Conservation (phyloP, 2,888 invertebrate genomes). For the Micropterix aruncella region DNA sequence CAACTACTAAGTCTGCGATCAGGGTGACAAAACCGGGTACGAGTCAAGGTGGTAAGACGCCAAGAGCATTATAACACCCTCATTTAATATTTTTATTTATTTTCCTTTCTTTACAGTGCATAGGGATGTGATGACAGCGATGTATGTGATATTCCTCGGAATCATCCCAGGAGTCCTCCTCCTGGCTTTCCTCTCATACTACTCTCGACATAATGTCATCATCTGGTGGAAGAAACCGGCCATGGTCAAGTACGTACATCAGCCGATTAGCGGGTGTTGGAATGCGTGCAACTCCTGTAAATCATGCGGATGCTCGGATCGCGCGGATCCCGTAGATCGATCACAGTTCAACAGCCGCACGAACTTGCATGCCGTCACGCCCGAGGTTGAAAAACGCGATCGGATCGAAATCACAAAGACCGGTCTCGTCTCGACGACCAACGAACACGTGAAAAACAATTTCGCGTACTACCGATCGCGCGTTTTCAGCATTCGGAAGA, state of each 20-base stretch:
- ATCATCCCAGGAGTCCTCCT: constrained; percentile 62
- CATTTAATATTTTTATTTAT: no score
- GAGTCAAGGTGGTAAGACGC: no score
- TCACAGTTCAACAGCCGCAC: constrained; percentile 19
- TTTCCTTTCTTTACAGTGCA: no score
- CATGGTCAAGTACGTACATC: constrained; percentile 32
- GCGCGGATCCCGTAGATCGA: constrained; percentile 14
- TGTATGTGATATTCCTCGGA: constrained; percentile 80
- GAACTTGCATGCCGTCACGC: constrained; percentile 3
- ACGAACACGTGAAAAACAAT: constrained; percentile 35
- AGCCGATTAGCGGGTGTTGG: constrained; percentile 1
- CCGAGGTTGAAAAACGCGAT: constrained; percentile 5
- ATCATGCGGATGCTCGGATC: constrained; percentile 3
- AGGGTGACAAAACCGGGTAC: no score
- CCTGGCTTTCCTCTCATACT: constrained; percentile 56
- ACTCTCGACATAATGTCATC: constrained; percentile 52
- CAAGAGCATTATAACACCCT: no score
- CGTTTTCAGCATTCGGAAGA: constrained; percentile 16
- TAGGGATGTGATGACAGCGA: constrained; percentile 61
- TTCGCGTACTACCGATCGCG: constrained; percentile 21
- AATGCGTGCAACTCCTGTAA: constrained; percentile 3
- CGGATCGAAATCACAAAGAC: constrained; percentile 41
- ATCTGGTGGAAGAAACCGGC: constrained; percentile 36
- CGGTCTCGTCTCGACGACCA: constrained; percentile 51
- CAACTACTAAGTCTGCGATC: no score